Evolutionary conservation across 2,888 invertebrate genomes (phyloP), one percentile per base, ranked within the genome.

Genomic region (Dione vanillae): DNA sequence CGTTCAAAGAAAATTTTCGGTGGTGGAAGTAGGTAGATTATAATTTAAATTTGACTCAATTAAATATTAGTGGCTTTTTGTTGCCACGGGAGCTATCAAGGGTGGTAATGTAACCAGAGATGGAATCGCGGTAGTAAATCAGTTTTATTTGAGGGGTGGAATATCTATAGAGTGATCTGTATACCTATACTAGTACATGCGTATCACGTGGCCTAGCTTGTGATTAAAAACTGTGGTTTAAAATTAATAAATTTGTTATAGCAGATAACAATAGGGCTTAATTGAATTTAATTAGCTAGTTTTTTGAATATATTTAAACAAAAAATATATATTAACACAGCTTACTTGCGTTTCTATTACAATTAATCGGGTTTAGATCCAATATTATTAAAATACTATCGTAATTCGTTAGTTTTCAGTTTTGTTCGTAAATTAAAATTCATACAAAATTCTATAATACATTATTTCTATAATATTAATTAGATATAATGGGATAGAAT

Each of bases 61-160:
- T 75, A 79, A 70, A 70, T 72, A 71, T 69, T 67, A 59, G 61
- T 67, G 67, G 65, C 61, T 54, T 73, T 75, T 73, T 69, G 70
- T 72, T 72, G 67, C 73, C 65, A 70, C 72, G 79, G 77, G 74
- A 75, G 79, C 77, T 77, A 79, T 78, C 76, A 78, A 80, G 85
- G 84, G 84, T 80, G 82, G 76, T 75, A 74, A 75, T 77, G 81
- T 80, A 82, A 84, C 79, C 74, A 75, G 85, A 83, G 81, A 81
- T 72, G 79, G 75, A 78, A 74, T 74, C 74, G 14, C 41, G 59
- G 61, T 69, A 75, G 78, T 85, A 83, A 85, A 84, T 85, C 85
- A 83, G 78, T 76, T 77, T 75, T 76, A 75, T 67, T 69, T 73
- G 74, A 75, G 74, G 75, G 74, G 74, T 73, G 76, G 73, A 54